These are phyloP conservation scores for Pseudomyrmex pallidus DNA, from an alignment of 1,140 invertebrate genomes.

Conservation along the genomic window DNA sequence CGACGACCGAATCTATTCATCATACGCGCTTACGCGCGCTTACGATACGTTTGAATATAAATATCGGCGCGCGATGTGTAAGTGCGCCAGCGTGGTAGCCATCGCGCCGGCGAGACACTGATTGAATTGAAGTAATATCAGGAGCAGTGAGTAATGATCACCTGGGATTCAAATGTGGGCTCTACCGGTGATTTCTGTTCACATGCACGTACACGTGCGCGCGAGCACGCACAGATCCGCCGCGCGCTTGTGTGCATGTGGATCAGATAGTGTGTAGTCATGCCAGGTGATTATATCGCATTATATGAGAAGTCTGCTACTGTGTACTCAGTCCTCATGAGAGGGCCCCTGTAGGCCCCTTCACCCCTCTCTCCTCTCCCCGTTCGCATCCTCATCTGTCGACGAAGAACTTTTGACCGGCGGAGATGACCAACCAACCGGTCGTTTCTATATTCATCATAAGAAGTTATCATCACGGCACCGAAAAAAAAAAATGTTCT, in stretches of 20 bases:
- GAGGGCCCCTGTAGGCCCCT: conserved; percentile 73
- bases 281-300: conserved; percentile 86
- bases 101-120: conserved; percentile 83
- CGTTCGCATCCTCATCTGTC: conserved; percentile 70
- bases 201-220: conserved; percentile 54
- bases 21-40: conserved; percentile 65
- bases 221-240: conserved; percentile 4
- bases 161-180: conserved; percentile 82
- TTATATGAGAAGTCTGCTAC: conserved; percentile 85
- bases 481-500: conserved; percentile 16
- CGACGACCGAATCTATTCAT: conserved; percentile 79
- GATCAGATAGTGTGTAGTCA: conserved; percentile 85
- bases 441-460: conserved; percentile 43
- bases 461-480: conserved; percentile 39
- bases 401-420: conserved; percentile 78
- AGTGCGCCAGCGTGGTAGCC: conserved; percentile 59
- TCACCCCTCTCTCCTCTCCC: conserved; percentile 58
- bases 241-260: conserved; percentile 75
- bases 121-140: conserved; percentile 86
- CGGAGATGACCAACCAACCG: conserved; percentile 42
- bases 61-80: conserved; percentile 58
- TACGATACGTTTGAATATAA: conserved; percentile 54
- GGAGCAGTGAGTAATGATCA: conserved; percentile 85
- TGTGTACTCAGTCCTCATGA: conserved; percentile 83
- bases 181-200: conserved; percentile 78